Evolutionary conservation across 1,140 invertebrate genomes (phyloP), one percentile per base, ranked within the genome.

Genomic region (Diuraphis noxia): DNA sequence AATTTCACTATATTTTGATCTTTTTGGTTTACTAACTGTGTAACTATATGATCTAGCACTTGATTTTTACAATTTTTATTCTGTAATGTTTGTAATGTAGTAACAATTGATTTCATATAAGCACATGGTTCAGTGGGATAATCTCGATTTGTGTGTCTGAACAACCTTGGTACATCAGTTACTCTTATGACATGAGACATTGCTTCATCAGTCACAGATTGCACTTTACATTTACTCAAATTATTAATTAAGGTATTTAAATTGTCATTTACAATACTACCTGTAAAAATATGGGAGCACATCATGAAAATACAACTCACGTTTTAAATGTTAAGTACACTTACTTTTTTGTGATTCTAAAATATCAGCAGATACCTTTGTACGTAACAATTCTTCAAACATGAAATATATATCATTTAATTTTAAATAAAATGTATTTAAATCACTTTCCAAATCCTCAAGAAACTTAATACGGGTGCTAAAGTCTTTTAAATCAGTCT

Each of bases 41-140:
- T 81, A 25, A 91, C 89, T 52, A 91, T 46, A 91, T 91, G 43
- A 81, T 91, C 77, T 40, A 91, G 82, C 40, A 91, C 89, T 91
- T 82, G 89, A 52, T 82, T 91, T 91, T 91, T 49, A 52, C 89
- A 91, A 40, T 82, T 38, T 49, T 82, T 91, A 25, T 91, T n/a
- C 38, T 91, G 89, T 56, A 91, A 82, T 41, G 43, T 52, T 52
- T 91, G 40, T 40, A 91, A 52, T 91, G 89, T 81, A 41, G 7
- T 36, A 6, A 91, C 77, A 82, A 91, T 91, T 81, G 89, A 91
- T 91, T 91, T 91, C 89, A 91, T 91, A 46, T 91, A 91, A 81
- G 41, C 36, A 91, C 89, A 91, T 52, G 89, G 89, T 79, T 91
- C 89, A 40, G 34, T 91, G 52, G 89, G 89, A 81, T 52, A 82